phyloP scores from a whole-genome alignment of 30 jellyfish, hydroid and myxozoan genomes.

The Hydra vulgaris region DNA sequence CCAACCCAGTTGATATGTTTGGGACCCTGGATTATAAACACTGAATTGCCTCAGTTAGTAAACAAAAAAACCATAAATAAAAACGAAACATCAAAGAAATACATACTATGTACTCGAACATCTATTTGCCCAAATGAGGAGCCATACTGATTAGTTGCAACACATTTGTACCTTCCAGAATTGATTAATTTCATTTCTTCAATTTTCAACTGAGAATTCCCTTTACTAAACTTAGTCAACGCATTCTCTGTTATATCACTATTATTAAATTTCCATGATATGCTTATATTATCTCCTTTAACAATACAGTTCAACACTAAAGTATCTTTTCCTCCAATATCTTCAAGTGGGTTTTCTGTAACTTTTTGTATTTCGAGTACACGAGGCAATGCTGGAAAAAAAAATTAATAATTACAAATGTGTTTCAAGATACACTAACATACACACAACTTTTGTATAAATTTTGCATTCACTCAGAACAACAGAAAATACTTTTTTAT shows the following conservation, averaged over 20 bases:
- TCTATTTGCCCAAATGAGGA: slow-evolving; percentile 18
- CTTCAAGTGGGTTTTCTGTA: not conserved
- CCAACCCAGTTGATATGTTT: too few relatives aligned
- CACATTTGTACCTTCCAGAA: slow-evolving; percentile 17
- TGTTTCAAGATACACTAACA: too few relatives aligned
- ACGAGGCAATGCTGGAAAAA: not conserved
- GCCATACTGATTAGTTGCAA: slow-evolving; percentile 20
- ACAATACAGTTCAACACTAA: not conserved
- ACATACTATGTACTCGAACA: slow-evolving; percentile 12
- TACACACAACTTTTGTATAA: too few relatives aligned
- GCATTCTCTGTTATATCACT: not conserved
- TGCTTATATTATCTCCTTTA: not conserved
- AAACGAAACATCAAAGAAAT: not conserved
- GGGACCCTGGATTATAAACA: too few relatives aligned
- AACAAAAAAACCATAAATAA: not conserved
- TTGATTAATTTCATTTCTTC: not conserved
- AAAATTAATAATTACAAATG: too few relatives aligned
- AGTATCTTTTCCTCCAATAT: slow-evolving; percentile 4
- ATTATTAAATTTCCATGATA: slow-evolving; percentile 16
- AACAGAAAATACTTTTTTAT: too few relatives aligned
- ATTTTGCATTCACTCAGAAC: too few relatives aligned
- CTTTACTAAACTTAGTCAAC: not conserved
- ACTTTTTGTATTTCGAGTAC: not conserved
- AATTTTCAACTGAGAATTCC: not conserved
- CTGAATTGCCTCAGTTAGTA: too few relatives aligned